Percentiles rank a stretch among this genome's conserved stretches.
phyloP scores from a whole-genome alignment of 1,140 invertebrate species.

The Notospermus geniculatus region DNA sequence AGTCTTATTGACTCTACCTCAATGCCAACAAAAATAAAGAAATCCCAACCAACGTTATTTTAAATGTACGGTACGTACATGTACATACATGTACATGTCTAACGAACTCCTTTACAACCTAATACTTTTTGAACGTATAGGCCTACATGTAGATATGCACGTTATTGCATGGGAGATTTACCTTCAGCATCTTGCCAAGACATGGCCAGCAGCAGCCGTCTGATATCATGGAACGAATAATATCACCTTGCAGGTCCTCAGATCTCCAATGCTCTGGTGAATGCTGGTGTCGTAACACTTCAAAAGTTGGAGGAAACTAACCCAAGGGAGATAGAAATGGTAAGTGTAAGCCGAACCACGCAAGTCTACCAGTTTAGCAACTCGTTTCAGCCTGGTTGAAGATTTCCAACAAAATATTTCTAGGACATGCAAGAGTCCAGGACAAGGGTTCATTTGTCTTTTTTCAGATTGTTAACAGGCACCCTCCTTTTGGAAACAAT shows the following conservation, averaged over 20 bases:
- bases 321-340: conserved; percentile 73
- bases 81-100: background rate
- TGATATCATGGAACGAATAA: no score
- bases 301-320: conserved; percentile 65
- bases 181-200: no score
- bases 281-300: conserved; percentile 68
- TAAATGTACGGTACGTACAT: background rate
- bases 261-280: conserved; percentile 65
- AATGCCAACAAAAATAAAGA: background rate
- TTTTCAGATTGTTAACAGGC: conserved; percentile 56
- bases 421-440: no score
- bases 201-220: no score
- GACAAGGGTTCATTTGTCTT: background rate
- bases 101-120: no score
- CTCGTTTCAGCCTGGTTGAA: background rate
- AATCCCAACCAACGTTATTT: background rate
- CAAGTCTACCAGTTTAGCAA: background rate
- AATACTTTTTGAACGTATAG: no score
- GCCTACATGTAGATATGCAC: no score
- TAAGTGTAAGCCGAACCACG: conserved; percentile 46
- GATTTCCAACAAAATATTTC: no score
- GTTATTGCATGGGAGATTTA: no score
- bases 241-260: conserved; percentile 46
- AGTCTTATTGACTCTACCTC: background rate
- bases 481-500: conserved; percentile 60